Conservation (phyloP, 2,797 vertebrate genomes). For the Echeneis naucrates region DNA sequence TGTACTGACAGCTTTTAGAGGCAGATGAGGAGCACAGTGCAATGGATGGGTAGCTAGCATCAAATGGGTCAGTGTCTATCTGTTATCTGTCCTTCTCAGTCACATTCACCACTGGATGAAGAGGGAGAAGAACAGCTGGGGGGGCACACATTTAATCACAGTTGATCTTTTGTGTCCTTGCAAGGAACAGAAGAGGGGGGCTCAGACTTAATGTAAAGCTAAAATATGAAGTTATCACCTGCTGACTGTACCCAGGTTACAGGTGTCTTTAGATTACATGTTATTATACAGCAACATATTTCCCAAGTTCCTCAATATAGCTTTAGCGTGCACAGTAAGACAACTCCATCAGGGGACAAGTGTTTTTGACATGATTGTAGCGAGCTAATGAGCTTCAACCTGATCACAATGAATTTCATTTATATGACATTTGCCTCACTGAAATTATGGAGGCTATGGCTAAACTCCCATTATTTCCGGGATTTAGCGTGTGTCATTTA, state of each 20-base stretch:
- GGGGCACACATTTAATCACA: constrained; percentile 24
- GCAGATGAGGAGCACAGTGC: constrained; percentile 42
- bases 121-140: constrained; percentile 16
- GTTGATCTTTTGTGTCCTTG: constrained; percentile 22
- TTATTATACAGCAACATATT: constrained; percentile 59
- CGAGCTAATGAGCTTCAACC: constrained; percentile 76
- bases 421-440: constrained; percentile 79
- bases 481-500: constrained; percentile 68
- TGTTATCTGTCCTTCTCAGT: constrained; percentile 52
- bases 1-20: constrained; percentile 63
- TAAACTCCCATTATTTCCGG: constrained; percentile 58
- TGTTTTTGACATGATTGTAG: constrained; percentile 73
- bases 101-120: constrained; percentile 45
- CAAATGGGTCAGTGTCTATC: constrained; percentile 55
- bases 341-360: constrained; percentile 75
- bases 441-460: constrained; percentile 37
- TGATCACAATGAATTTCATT: constrained; percentile 82
- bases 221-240: constrained; percentile 29
- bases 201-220: not conserved
- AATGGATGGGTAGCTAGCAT: constrained; percentile 46
- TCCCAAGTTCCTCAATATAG: constrained; percentile 59
- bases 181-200: constrained; percentile 11
- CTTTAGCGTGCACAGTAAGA: constrained; percentile 62
- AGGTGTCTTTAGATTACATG: constrained; percentile 60
- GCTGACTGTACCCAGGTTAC: constrained; percentile 54